A percentile compares a stretch with the other conserved stretches of the same genome.
phyloP scores from a whole-genome alignment of 2,888 invertebrate genomes.

The Ennomos erosarius region DNA sequence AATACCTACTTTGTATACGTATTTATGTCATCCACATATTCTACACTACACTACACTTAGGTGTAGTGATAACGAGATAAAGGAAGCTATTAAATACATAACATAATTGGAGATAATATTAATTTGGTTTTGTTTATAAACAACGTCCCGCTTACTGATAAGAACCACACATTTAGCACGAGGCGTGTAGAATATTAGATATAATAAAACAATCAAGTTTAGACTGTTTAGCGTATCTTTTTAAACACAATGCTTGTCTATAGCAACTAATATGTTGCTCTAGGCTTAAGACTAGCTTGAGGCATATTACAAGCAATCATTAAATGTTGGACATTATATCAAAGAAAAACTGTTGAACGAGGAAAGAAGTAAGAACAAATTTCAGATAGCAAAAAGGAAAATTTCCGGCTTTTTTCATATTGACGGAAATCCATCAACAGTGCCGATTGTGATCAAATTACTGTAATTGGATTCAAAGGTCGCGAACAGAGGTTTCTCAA shows the following conservation, averaged over 20 bases:
- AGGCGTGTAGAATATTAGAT: constrained; percentile 11
- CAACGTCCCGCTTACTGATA: constrained; percentile 18
- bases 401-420: constrained; percentile 28
- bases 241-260: too few relatives aligned
- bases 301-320: too few relatives aligned
- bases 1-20: too few relatives aligned
- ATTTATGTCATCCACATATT: constrained; percentile 8
- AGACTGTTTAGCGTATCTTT: too few relatives aligned
- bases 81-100: constrained; percentile 25
- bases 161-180: constrained; percentile 24
- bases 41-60: constrained; percentile 21
- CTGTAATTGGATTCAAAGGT: constrained; percentile 35
- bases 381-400: constrained; percentile 5
- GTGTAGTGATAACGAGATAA: constrained; percentile 33
- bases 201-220: too few relatives aligned
- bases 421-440: constrained; percentile 2
- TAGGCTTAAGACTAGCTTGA: too few relatives aligned
- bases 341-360: too few relatives aligned
- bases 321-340: too few relatives aligned
- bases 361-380: neutral
- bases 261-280: too few relatives aligned
- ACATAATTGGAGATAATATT: constrained; percentile 30
- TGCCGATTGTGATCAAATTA: constrained; percentile 23
- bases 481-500: constrained; percentile 24
- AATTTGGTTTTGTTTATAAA: constrained; percentile 33